Evolutionary conservation across 92 coral and sea anemone genomes (phyloP).

Genomic region (Actinostola sp.): DNA sequence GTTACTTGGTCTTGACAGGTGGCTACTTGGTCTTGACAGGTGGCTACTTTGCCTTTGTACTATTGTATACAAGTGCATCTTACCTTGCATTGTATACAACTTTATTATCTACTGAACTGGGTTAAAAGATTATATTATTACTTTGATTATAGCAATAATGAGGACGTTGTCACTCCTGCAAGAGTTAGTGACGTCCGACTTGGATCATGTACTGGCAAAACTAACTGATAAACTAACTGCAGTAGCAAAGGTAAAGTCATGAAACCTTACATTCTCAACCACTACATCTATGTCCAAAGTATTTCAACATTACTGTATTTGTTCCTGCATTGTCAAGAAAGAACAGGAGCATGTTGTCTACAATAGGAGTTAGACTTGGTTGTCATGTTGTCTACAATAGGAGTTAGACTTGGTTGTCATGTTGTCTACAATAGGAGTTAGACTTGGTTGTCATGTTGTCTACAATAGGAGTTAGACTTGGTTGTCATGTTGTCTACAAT

Average conservation of each 20-base stretch:
- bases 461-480: no score
- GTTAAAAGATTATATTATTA: no score
- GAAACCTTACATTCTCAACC: not conserved
- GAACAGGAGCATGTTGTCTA: not conserved
- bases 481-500: no score
- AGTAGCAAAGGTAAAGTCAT: slow-evolving; percentile 95
- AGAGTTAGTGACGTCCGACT: slow-evolving; percentile 67
- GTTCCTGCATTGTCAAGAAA: not conserved
- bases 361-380: no score
- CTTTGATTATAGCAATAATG: slow-evolving; percentile 80
- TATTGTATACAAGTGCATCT: no score
- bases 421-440: no score
- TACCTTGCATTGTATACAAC: no score
- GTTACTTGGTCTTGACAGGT: no score
- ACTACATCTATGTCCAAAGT: not conserved
- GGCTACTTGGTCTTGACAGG: not conserved
- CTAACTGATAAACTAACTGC: slow-evolving; percentile 69
- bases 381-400: no score
- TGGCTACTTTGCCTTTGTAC: not conserved
- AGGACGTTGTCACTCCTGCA: slow-evolving; percentile 86
- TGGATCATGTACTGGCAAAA: slow-evolving; percentile 61
- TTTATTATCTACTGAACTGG: no score
- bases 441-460: no score
- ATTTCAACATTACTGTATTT: not conserved
- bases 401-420: no score